Percentiles rank a stretch among this genome's conserved stretches.
Evolutionary conservation across 2,797 vertebrate species (phyloP).

Genomic region (Acridotheres tristis): DNA sequence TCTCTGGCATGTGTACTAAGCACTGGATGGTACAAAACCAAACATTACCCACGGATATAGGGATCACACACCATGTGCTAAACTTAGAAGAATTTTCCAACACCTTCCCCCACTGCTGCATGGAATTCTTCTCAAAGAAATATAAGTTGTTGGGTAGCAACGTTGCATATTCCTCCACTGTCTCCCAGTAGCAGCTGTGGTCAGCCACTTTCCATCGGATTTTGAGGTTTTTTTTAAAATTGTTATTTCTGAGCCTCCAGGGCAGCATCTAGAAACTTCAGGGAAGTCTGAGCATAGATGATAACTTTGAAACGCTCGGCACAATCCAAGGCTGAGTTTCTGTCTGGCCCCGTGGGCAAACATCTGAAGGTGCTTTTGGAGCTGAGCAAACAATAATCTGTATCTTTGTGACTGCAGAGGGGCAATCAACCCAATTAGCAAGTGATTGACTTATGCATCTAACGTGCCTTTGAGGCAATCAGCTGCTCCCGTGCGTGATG

Average conservation of each 20-base stretch:
- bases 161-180: neutral
- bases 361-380: slow-evolving; percentile 26
- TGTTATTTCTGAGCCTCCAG: neutral
- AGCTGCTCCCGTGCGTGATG: slow-evolving; percentile 7
- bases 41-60: neutral
- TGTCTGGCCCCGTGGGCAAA: neutral
- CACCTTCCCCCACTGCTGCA: neutral
- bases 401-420: neutral
- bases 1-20: neutral
- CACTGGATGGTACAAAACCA: neutral
- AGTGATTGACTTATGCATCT: slow-evolving; percentile 29
- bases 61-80: neutral
- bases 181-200: neutral
- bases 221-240: neutral
- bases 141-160: neutral
- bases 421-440: neutral
- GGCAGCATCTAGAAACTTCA: neutral
- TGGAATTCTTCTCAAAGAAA: neutral
- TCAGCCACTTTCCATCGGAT: neutral
- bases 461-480: slow-evolving; percentile 40
- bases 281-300: neutral
- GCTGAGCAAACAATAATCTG: neutral
- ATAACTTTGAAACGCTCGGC: neutral
- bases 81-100: neutral
- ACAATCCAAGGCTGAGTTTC: neutral